Evolutionary conservation across 2,797 vertebrate genomes (phyloP).

Genomic region (Mormyrus hasselquistii): DNA sequence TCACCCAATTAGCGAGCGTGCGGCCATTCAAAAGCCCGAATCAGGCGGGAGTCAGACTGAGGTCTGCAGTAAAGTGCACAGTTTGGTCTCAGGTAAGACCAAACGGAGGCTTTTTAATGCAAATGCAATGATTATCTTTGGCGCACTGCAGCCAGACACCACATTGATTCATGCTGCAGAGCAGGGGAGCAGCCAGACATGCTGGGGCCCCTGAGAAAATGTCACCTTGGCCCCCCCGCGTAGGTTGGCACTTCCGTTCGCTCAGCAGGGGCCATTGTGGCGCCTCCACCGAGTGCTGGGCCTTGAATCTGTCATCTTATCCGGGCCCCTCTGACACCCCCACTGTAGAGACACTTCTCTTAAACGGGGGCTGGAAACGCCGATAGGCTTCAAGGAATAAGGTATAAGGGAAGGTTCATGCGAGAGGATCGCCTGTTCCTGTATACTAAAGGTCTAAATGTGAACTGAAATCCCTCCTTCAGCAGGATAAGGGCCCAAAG

Average conservation of each 20-base stretch:
- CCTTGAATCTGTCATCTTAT: not conserved
- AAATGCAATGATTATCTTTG: not conserved
- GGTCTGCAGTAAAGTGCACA: not conserved
- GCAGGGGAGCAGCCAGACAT: not conserved
- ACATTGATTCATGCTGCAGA: not conserved
- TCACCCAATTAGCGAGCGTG: not conserved
- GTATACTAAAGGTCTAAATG: too few relatives aligned
- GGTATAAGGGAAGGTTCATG: not conserved
- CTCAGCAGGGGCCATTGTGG: not conserved
- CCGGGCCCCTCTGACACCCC: not conserved
- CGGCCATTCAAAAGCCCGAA: not conserved
- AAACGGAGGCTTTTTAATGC: not conserved
- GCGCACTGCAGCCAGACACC: too few relatives aligned
- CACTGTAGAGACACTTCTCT: not conserved
- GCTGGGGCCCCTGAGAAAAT: not conserved
- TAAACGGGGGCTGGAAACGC: not conserved
- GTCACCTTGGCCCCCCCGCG: not conserved
- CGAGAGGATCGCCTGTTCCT: not conserved
- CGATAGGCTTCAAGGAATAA: not conserved
- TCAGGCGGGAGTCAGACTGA: not conserved
- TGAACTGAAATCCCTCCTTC: not conserved
- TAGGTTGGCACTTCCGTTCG: not conserved
- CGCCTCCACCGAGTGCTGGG: not conserved
- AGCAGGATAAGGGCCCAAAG: not conserved
- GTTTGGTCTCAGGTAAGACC: not conserved